Conservation (phyloP, 2,888 invertebrate species). For the Latheticus oryzae region DNA sequence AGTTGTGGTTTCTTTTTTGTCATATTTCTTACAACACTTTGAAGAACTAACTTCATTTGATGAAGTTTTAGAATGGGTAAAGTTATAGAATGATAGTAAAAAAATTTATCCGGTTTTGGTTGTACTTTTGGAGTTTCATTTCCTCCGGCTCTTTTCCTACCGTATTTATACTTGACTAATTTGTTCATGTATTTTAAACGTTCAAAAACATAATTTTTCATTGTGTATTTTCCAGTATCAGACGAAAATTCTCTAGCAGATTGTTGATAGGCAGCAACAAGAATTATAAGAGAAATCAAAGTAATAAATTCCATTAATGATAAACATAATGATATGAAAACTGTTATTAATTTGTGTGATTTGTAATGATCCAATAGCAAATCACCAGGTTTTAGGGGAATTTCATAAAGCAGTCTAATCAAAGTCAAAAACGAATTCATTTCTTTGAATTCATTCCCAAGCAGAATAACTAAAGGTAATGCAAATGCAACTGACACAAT, state of each 20-base stretch:
- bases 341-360: neutral
- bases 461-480: conserved; percentile 34
- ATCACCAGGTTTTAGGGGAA: conserved; percentile 44
- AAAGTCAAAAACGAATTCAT: conserved; percentile 44
- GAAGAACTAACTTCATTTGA: too few species aligned
- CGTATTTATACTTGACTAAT: conserved; percentile 39
- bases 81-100: too few species aligned
- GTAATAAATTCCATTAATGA: neutral
- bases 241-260: conserved; percentile 49
- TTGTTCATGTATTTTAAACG: conserved; percentile 47
- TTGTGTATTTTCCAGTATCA: conserved; percentile 41
- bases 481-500: neutral
- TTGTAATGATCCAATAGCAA: conserved; percentile 11
- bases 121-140: conserved; percentile 32
- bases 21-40: too few species aligned
- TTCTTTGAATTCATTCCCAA: conserved; percentile 39
- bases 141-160: conserved; percentile 44
- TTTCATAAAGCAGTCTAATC: conserved; percentile 45
- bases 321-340: conserved; percentile 2
- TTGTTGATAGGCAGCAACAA: conserved; percentile 49
- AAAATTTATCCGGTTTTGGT: conserved; percentile 48
- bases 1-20: too few species aligned
- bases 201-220: conserved; percentile 47
- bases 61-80: too few species aligned
- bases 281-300: conserved; percentile 47